These are phyloP conservation scores for Leiothrix lutea DNA, from an alignment of 2,113 vertebrate species.

Conservation along the genomic window DNA sequence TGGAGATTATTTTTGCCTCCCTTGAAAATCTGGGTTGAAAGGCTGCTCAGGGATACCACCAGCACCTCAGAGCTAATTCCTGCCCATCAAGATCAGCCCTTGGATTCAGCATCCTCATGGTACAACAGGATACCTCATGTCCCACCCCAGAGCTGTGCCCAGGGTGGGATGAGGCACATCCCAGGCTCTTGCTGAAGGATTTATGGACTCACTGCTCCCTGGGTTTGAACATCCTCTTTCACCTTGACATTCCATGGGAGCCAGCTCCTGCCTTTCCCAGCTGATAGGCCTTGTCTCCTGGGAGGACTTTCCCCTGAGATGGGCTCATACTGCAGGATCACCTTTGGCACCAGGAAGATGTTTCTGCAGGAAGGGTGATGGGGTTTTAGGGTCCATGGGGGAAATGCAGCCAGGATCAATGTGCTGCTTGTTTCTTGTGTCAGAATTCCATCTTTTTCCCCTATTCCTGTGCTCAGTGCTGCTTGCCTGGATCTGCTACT, in stretches of 20 bases:
- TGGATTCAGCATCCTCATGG: background rate
- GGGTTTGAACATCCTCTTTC: background rate
- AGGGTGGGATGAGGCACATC: background rate
- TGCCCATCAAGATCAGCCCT: background rate
- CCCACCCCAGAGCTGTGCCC: fast-evolving
- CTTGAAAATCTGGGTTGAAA: background rate
- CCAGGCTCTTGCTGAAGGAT: background rate
- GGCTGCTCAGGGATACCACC: background rate
- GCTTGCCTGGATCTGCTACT: background rate
- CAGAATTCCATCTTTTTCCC: background rate
- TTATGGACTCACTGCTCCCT: background rate
- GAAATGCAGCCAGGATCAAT: background rate
- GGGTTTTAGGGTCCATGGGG: background rate
- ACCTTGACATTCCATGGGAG: background rate
- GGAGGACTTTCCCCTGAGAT: fast-evolving
- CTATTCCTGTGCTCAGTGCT: background rate
- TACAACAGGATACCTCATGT: fast-evolving
- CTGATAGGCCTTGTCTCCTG: background rate
- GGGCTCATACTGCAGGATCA: background rate
- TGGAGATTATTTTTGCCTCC: background rate
- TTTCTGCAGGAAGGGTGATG: background rate
- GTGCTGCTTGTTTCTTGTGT: background rate
- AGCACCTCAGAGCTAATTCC: background rate
- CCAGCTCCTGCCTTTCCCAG: background rate
- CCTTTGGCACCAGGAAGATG: background rate